Evolutionary conservation across 2,113 vertebrate species (phyloP).

Genomic region (Toxotes jaculatrix): DNA sequence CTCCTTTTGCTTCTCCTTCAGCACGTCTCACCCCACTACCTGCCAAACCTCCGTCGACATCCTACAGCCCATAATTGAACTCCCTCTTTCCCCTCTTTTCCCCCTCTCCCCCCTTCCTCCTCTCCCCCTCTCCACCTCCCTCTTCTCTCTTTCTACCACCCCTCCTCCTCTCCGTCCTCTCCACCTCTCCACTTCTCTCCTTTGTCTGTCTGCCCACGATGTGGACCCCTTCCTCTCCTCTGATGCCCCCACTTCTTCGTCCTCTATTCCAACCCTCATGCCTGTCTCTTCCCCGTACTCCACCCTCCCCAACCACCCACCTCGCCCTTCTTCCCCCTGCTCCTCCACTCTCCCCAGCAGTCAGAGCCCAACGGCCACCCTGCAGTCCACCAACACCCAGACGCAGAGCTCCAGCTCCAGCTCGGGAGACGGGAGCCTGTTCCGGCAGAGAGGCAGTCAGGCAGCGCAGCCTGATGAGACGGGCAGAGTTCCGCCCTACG

Average conservation of each 20-base stretch:
- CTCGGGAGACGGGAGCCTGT: constrained; percentile 95
- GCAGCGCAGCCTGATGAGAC: constrained; percentile 95
- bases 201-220: constrained; percentile 37
- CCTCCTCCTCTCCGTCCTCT: constrained; percentile 32
- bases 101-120: constrained; percentile 5
- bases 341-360: constrained; percentile 75
- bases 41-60: constrained; percentile 48
- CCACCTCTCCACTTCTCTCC: constrained; percentile 48
- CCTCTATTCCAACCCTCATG: constrained; percentile 45
- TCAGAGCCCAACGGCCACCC: constrained; percentile 95
- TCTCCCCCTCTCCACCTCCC: constrained; percentile 39
- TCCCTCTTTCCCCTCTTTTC: constrained; percentile 43
- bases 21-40: constrained; percentile 32
- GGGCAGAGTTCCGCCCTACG: constrained; percentile 94
- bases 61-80: constrained; percentile 71
- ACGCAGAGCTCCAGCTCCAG: constrained; percentile 99
- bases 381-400: constrained; percentile 96
- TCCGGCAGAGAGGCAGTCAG: constrained; percentile 92
- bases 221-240: constrained; percentile 8
- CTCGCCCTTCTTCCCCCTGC: constrained; percentile 12
- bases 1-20: constrained; percentile 17
- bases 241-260: not conserved
- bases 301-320: constrained; percentile 10
- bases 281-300: constrained; percentile 35
- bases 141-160: constrained; percentile 35